phyloP scores from a whole-genome alignment of 2,888 invertebrate genomes.

The Atethmia centrago region DNA sequence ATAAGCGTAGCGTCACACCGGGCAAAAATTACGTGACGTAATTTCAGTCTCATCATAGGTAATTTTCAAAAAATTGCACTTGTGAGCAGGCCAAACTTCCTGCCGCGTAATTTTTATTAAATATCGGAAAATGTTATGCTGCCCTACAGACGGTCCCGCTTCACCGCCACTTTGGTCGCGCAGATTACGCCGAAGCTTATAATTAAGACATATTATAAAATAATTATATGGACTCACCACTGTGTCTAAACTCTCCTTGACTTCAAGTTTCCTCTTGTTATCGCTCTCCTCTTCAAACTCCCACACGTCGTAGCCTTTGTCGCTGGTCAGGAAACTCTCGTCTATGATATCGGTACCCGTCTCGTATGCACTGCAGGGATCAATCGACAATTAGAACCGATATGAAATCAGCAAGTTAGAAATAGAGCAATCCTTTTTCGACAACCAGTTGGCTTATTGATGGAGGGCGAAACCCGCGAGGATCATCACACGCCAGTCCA shows the following conservation, averaged over 20 bases:
- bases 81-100: not conserved
- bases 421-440: not conserved
- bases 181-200: not conserved
- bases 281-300: conserved; percentile 81
- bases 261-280: conserved; percentile 77
- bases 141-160: too few relatives aligned
- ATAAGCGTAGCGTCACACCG: not conserved
- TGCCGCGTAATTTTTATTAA: not conserved
- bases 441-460: not conserved
- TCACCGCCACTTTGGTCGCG: too few relatives aligned
- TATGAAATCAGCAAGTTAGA: not conserved
- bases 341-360: conserved; percentile 77
- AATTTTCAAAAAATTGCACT: not conserved
- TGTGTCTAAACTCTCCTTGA: conserved; percentile 80
- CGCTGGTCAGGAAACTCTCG: conserved; percentile 81
- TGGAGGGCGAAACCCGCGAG: not conserved
- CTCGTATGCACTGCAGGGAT: conserved; percentile 79
- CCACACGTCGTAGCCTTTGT: conserved; percentile 84
- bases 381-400: not conserved
- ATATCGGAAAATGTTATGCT: not conserved
- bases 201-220: too few relatives aligned
- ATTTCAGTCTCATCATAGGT: too few relatives aligned
- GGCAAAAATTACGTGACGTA: not conserved
- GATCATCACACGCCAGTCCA: too few relatives aligned
- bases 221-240: conserved; percentile 72